Evolutionary conservation across 2,797 vertebrate species (phyloP), one percentile per base, ranked within the genome.

Genomic region (Notolabrus celidotus): DNA sequence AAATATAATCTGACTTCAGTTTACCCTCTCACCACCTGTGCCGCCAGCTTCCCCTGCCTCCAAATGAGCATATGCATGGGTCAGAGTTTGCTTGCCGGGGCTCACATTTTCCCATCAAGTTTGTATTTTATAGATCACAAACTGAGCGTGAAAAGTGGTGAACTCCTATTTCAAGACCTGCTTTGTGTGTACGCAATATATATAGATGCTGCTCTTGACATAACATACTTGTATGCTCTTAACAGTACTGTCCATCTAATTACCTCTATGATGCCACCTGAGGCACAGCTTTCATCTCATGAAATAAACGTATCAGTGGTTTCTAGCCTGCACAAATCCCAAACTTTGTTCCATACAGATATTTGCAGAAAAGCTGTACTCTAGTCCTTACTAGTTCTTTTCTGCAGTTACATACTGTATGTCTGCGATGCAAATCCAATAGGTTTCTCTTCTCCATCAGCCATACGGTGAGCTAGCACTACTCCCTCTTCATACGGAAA

Each of bases 231-330:
- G 49, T 50, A 49, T 4, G 45, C 33, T 38, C 45, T 36, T 3
- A 52, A 42, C 20, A 29, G 4, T 5, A 63, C 25, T 16, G 47
- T 60, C 60, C 23, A 63, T 16, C 27, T 53, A 19, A 53, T 52
- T 11, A 53, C 41, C 49, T 22, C n/a, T 34, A 56, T 3, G 65
- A 74, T 0, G 36, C 61, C 47, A 67, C 71, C 29, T 74, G 47
- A 25, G 61, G 62, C 1, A 64, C 80, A 9, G 38, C 66, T 47
- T 47, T 71, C 56, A 66, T 52, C 22, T 80, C 47, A 38, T 22
- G 23, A 11, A 80, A 71, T 8, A 67, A 39, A 7, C 38, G 42
- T 11, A 77, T 55, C 17, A 71, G 16, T 7, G 67, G 73, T 27
- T 72, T 65, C 14, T 59, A 36, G 22, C 61, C 60, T 15, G 55